These are phyloP conservation scores for Cybosia mesomella DNA, from an alignment of 2,888 invertebrate species.

Conservation along the genomic window DNA sequence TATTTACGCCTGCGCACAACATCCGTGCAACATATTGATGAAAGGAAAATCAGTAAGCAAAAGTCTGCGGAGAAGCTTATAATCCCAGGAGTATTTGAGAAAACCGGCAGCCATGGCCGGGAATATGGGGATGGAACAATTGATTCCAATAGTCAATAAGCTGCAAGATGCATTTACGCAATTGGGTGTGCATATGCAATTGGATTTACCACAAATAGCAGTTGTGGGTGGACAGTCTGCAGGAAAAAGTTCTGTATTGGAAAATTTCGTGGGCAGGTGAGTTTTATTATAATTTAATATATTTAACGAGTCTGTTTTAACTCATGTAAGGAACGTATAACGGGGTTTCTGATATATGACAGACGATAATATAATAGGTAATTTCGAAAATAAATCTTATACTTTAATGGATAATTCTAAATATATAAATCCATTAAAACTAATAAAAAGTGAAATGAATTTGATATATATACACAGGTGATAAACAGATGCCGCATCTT, in stretches of 20 bases:
- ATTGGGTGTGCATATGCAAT: conserved; percentile 98
- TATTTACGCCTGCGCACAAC: conserved; percentile 76
- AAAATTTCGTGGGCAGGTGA: conserved; percentile 99
- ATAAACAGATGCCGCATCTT: background rate
- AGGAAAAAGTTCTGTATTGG: conserved; percentile 99
- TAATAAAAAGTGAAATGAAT: background rate
- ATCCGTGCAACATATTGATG: conserved; percentile 77
- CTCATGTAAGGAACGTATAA: background rate
- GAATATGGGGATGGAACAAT: conserved; percentile 97
- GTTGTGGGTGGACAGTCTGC: conserved; percentile 99
- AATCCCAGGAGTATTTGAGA: conserved; percentile 74
- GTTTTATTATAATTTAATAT: conserved; percentile 60
- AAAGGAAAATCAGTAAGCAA: conserved; percentile 82
- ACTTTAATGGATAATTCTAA: background rate
- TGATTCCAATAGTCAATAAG: conserved; percentile 99
- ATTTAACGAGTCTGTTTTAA: background rate
- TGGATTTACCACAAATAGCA: conserved; percentile 99
- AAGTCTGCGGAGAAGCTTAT: conserved; percentile 82
- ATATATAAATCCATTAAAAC: background rate
- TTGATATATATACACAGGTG: background rate
- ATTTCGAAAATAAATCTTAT: background rate
- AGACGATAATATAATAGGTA: background rate
- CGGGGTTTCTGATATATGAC: background rate
- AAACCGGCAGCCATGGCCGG: conserved; percentile 88
- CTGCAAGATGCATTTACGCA: conserved; percentile 99